Evolutionary conservation across 1,140 invertebrate genomes (phyloP), one percentile per base, ranked within the genome.

Genomic region (Leptoteleia sp.): DNA sequence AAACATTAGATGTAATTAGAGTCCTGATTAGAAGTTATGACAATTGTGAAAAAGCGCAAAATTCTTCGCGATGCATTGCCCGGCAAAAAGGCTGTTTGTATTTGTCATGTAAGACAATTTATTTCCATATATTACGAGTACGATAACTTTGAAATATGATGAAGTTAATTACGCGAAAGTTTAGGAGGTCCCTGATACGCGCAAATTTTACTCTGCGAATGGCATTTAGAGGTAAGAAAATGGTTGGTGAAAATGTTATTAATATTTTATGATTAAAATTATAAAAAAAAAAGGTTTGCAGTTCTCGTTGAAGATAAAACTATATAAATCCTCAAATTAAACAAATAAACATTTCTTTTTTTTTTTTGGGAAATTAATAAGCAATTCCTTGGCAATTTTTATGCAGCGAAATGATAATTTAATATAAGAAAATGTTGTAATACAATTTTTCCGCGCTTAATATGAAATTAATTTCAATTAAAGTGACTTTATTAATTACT

Each of bases 71-170:
- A 8, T 29, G 6, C 27, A 7, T 29, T 29, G 27, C 6, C 1
- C 27, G 27, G 19, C 9, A 40, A 40, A 40, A 40, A 9, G 0
- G 7, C 3, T 25, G 43, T 48, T 47, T 68, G 22, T 13, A 22
- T 50, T 31, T 42, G 35, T 15, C 19, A 15, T 42, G 35, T 9
- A 33, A 70, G 54, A 70, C 33, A 70, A 70, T 70, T 57, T 59
- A 70, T 59, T 70, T 70, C 25, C 52, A 59, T 70, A 50, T 59
- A 57, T 68, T 59, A 59, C 25, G 15, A 25, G 43, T 50, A 13
- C 38, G 67, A 52, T 71, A 61, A 71, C 67, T 71, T 71, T 71
- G 43, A 71, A 71, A 71, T 71, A 71, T 61, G 47, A 61, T 31
- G 38, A 70, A 59, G 54, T 70, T 70, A 70, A 70, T 70, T 52